phyloP scores from a whole-genome alignment of 2,113 vertebrate genomes.

The Vulpes lagopus region DNA sequence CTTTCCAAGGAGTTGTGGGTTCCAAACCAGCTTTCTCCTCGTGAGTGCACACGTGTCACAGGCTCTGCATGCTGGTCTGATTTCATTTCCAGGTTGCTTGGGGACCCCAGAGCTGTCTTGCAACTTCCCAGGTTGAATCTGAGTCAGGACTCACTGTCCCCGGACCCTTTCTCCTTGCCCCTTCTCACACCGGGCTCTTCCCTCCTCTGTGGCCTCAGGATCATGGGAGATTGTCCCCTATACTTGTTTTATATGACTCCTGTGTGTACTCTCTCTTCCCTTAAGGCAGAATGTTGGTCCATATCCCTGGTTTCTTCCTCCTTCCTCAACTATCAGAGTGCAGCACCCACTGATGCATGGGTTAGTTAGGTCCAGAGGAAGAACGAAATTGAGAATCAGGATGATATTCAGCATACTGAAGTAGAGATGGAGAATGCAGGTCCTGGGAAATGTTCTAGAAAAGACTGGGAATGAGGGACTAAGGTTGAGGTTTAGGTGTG shows the following conservation, averaged over 20 bases:
- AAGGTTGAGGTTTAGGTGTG: background rate
- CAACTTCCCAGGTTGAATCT: fast-evolving
- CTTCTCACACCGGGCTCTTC: fast-evolving
- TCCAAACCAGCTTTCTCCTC: too few species aligned
- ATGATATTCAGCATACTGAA: background rate
- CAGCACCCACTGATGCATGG: fast-evolving
- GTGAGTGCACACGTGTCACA: too few species aligned
- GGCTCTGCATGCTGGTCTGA: background rate
- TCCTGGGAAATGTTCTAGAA: background rate
- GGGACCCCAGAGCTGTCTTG: background rate
- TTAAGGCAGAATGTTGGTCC: background rate
- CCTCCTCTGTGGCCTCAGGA: background rate
- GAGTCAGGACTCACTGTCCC: background rate
- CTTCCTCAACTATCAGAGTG: background rate
- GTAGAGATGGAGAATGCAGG: background rate
- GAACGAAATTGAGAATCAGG: background rate
- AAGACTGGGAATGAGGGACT: background rate
- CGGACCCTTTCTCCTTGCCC: background rate
- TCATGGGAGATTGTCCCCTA: background rate
- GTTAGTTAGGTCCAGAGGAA: background rate
- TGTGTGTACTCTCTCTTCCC: fast-evolving
- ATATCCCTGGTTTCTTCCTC: fast-evolving
- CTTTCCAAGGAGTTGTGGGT: background rate
- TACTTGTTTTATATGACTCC: background rate
- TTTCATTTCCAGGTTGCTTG: too few species aligned